Percentiles rank a stretch among this genome's conserved stretches.
Evolutionary conservation across 2,797 vertebrate species (phyloP).

Genomic region (Lutra lutra): DNA sequence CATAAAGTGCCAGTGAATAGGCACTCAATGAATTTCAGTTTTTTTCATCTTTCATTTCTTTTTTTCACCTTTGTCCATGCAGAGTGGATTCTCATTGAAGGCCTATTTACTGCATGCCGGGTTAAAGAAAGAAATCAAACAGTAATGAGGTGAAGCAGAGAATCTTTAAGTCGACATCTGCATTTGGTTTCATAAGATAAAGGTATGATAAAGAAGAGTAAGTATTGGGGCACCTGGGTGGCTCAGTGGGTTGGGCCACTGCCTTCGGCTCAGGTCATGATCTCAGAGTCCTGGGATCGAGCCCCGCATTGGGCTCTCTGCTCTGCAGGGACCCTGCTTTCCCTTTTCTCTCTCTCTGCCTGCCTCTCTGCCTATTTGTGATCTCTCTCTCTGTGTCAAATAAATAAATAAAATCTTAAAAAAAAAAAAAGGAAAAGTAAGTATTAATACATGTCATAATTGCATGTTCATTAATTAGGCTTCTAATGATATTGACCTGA

Average conservation of each 20-base stretch:
- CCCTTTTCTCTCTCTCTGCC: too few relatives aligned
- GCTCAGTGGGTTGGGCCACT: too few relatives aligned
- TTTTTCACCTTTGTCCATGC: not conserved
- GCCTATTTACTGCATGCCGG: not conserved
- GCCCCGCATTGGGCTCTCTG: too few relatives aligned
- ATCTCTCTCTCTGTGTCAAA: too few relatives aligned
- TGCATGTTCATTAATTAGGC: slow-evolving; percentile 38
- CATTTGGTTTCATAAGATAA: slow-evolving; percentile 41
- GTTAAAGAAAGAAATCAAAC: slow-evolving; percentile 13
- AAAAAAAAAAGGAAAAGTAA: not conserved
- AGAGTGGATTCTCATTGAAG: not conserved
- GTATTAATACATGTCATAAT: slow-evolving; percentile 37
- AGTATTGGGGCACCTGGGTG: not conserved
- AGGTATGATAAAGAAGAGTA: not conserved
- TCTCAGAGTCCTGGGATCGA: too few relatives aligned
- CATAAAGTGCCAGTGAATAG: not conserved
- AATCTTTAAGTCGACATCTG: slow-evolving; percentile 55
- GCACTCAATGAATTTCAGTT: not conserved
- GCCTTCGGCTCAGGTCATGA: too few relatives aligned
- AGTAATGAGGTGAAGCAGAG: not conserved
- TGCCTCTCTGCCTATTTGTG: too few relatives aligned
- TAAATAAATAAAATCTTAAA: too few relatives aligned
- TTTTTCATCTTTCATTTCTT: not conserved
- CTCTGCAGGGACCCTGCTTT: too few relatives aligned
- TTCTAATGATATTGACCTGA: slow-evolving; percentile 27